Evolutionary conservation across 2,113 vertebrate genomes (phyloP).

Genomic region (Vireo altiloquus): DNA sequence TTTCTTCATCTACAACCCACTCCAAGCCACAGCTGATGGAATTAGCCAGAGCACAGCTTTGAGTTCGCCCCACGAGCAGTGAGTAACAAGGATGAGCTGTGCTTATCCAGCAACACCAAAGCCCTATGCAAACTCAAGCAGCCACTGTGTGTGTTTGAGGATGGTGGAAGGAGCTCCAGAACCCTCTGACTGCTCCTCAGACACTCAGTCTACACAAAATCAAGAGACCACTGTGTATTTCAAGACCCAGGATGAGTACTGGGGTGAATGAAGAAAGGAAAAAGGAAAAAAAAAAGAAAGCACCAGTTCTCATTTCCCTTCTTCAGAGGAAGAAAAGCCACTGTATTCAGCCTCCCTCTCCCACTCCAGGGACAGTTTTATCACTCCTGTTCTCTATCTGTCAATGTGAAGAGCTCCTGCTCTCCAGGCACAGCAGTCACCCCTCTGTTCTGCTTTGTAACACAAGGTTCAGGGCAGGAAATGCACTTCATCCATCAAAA

Average conservation of each 20-base stretch:
- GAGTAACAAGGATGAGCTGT: neutral
- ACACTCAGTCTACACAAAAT: neutral
- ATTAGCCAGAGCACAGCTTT: neutral
- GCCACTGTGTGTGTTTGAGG: neutral
- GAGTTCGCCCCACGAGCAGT: neutral
- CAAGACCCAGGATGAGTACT: neutral
- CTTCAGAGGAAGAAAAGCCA: neutral
- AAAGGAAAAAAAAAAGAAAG: fast-evolving
- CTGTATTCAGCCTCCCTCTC: neutral
- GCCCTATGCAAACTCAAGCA: neutral
- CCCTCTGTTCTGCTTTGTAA: neutral
- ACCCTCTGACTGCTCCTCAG: neutral
- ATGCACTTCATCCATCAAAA: neutral
- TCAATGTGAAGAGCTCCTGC: neutral
- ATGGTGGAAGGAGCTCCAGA: neutral
- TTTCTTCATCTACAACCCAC: neutral
- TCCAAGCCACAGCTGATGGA: neutral
- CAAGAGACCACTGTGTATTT: neutral
- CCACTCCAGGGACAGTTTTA: neutral
- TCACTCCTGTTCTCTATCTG: neutral
- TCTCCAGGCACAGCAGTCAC: neutral
- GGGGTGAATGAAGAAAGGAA: neutral
- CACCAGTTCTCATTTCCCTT: neutral
- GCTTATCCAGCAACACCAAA: neutral
- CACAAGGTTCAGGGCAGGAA: neutral